phyloP scores from a whole-genome alignment of 2,113 vertebrate species.

The Dermatemys mawii region DNA sequence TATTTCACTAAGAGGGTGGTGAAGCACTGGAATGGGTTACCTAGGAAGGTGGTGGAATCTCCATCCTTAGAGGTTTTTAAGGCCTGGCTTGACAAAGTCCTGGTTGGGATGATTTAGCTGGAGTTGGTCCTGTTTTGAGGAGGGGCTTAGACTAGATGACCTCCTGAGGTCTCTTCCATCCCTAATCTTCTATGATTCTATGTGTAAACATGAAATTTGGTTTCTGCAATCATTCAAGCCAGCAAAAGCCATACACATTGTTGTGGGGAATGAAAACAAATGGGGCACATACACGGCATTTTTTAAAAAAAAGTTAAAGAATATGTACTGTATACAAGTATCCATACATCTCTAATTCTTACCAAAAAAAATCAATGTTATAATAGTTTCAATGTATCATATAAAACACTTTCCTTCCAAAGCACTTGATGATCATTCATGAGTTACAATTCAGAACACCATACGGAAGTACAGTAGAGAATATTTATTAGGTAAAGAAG shows the following conservation, averaged over 20 bases:
- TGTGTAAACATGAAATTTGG: background rate
- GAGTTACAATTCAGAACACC: background rate
- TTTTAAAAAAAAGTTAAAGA: background rate
- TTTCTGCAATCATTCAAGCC: background rate
- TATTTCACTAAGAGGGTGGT: too few relatives aligned
- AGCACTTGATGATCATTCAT: background rate
- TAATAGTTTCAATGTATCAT: rapidly evolving
- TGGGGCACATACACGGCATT: background rate
- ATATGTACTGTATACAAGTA: background rate
- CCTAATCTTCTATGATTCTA: background rate
- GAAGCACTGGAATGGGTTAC: too few relatives aligned
- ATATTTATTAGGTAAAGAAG: rapidly evolving
- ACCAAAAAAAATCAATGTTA: background rate
- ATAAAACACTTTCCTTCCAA: background rate
- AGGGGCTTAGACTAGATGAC: too few relatives aligned
- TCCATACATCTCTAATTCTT: background rate
- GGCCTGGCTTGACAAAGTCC: too few relatives aligned
- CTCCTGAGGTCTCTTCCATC: too few relatives aligned
- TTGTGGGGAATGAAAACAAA: background rate
- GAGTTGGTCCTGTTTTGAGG: too few relatives aligned
- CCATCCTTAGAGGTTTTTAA: too few relatives aligned
- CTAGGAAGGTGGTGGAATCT: too few relatives aligned
- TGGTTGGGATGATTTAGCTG: too few relatives aligned
- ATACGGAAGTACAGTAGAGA: background rate
- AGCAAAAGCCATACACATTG: background rate